Base-by-base conservation (phyloP, 2,797 vertebrate genomes). In the Pogoniulus pusillus region DNA sequence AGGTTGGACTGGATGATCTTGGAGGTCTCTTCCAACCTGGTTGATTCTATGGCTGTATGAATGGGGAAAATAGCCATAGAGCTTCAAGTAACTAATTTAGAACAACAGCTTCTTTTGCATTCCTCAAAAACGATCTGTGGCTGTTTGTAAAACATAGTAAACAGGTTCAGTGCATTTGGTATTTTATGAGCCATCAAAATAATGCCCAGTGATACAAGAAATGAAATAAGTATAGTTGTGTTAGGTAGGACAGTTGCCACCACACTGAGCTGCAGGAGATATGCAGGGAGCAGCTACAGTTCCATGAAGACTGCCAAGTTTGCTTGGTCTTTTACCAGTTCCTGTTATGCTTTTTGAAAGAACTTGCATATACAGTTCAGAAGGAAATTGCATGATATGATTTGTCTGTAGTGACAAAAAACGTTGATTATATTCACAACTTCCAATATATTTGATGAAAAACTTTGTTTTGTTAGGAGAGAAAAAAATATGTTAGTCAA, bases 331-430 rank as follows among this genome's bases (percentile, higher is more conserved):
- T 75, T 87, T 76, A 85, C 30, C 85, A 39, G 64, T 92, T 92
- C 49, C 80, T 77, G 53, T 93, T 95, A 88, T 86, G 91, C 41
- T 49, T 86, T 94, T 69, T 74, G 45, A 77, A 86, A 90, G 83
- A 86, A 79, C 60, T 35, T 68, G 81, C 68, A 71, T 59, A 53
- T 76, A 30, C 34, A 68, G 82, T 91, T 93, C 74, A 89, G 59
- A 93, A 93, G 85, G 86, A 95, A 93, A 92, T 92, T 55, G 41
- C 71, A 5, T 82, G 72, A 83, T 96, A 55, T 90, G 87, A 88
- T 92, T 93, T 91, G 85, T 47, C 62, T 84, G 64, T 82, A 90
- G 74, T 73, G 84, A 83, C 82, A 93, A 90, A 86, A 89, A 87
- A 63, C 85, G 86, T 91, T 89, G 92, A 90, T 93, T 94, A 51